Evolutionary conservation across 1,140 invertebrate species (phyloP).

Genomic region (Leptinotarsa lineolata): DNA sequence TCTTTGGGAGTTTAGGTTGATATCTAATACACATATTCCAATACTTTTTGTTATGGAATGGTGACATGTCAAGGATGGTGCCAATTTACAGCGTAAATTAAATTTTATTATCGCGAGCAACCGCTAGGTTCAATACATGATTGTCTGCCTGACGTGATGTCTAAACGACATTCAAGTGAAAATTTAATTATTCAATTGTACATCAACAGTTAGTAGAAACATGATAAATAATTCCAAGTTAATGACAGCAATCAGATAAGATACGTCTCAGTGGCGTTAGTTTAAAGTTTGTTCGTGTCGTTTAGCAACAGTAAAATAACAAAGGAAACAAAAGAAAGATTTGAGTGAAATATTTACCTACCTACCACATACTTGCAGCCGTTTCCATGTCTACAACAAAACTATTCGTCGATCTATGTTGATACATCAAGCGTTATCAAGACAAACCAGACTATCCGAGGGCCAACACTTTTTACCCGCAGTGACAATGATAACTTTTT

Average conservation of each 20-base stretch:
- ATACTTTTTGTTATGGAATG: too few species aligned
- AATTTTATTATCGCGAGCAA: too few species aligned
- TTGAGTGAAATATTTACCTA: constrained; percentile 11
- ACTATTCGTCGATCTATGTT: not conserved
- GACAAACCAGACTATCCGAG: not conserved
- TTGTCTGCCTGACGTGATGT: too few species aligned
- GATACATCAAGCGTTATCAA: not conserved
- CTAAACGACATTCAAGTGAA: not conserved
- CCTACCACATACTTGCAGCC: not conserved
- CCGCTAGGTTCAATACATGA: too few species aligned
- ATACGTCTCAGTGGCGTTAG: not conserved
- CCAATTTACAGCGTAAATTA: too few species aligned
- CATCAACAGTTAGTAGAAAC: not conserved
- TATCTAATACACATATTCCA: too few species aligned
- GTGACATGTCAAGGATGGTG: too few species aligned
- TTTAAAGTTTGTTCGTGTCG: not conserved
- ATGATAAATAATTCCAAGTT: constrained; percentile 11
- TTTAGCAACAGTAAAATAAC: not conserved
- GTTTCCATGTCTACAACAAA: not conserved
- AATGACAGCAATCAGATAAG: constrained; percentile 11
- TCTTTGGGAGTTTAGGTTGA: too few species aligned
- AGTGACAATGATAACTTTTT: constrained; percentile 20
- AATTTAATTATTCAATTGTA: not conserved
- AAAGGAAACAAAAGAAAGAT: not conserved
- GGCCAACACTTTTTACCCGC: constrained; percentile 6